A percentile compares a stretch with the other conserved stretches of the same genome.
Conservation (phyloP, 2,797 vertebrate genomes). For the Manis javanica region DNA sequence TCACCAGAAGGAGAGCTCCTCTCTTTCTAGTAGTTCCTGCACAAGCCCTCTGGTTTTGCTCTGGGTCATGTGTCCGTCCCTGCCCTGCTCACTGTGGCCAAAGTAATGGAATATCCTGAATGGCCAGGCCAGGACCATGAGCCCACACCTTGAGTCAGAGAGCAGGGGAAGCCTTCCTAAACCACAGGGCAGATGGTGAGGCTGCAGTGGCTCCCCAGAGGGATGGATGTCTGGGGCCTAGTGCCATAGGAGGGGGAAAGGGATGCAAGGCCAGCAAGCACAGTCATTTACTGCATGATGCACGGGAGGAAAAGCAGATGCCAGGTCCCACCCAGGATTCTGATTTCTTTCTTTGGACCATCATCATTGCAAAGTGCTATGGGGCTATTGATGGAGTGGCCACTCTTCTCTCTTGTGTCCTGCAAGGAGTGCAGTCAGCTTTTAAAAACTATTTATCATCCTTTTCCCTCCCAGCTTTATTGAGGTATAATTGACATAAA, state of each 20-base stretch:
- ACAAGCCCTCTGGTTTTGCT: neutral
- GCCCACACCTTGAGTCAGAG: neutral
- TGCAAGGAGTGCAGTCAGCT: no score
- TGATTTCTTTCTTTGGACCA: neutral
- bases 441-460: neutral
- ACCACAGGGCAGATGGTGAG: neutral
- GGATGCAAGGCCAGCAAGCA: neutral
- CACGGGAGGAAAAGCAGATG: neutral
- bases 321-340: neutral
- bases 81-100: neutral
- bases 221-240: neutral
- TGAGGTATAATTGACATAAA: neutral
- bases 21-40: neutral
- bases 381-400: neutral
- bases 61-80: neutral
- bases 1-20: neutral
- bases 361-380: neutral
- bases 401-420: neutral
- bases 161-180: neutral
- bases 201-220: neutral
- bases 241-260: neutral
- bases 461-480: neutral
- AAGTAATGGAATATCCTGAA: neutral
- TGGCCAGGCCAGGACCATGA: neutral
- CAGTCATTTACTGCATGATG: rapidly evolving